Conservation (phyloP, 2,888 invertebrate species). For the Deilephila elpenor region DNA sequence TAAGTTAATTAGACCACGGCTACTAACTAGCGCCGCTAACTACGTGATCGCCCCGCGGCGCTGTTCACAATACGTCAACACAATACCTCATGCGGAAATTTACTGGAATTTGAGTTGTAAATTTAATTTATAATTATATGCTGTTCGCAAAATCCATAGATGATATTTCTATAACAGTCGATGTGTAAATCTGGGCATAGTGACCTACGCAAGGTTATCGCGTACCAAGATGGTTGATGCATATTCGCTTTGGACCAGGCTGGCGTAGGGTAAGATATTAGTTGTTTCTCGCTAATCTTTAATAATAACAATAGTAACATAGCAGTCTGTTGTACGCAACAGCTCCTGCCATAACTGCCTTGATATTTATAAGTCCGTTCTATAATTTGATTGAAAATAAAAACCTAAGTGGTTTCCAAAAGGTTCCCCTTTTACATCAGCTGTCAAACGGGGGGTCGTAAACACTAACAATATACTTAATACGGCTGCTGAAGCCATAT, state of each 20-base stretch:
- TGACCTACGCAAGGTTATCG: no score
- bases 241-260: no score
- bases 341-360: no score
- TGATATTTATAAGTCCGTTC: not conserved
- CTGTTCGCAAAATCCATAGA: no score
- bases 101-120: not conserved
- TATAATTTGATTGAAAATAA: not conserved
- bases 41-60: not conserved
- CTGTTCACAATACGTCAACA: not conserved
- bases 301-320: no score
- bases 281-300: no score
- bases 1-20: not conserved
- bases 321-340: no score
- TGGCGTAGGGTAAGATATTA: no score
- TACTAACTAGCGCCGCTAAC: not conserved
- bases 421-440: not conserved
- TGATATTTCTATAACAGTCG: no score
- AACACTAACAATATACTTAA: constrained; percentile 8
- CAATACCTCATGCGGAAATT: not conserved
- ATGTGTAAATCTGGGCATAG: no score
- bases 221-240: no score
- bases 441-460: not conserved
- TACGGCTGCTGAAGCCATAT: constrained; percentile 26
- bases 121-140: no score
- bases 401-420: not conserved